Percentiles rank a stretch among this genome's conserved stretches.
Conservation (phyloP, 1,140 invertebrate genomes). For the Ostrea denselamellosa region DNA sequence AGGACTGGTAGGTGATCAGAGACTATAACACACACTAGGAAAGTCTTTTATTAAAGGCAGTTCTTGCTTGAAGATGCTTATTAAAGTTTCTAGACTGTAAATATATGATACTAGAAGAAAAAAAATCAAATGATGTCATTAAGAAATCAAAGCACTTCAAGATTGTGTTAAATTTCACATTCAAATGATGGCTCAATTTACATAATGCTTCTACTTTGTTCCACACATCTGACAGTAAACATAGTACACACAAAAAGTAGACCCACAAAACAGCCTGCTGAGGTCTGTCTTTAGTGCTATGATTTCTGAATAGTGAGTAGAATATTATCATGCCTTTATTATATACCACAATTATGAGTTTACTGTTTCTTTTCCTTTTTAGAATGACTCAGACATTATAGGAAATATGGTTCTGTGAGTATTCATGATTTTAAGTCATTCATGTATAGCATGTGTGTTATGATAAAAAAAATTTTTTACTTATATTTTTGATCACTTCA, state of each 20-base stretch:
- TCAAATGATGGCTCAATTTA: too few relatives aligned
- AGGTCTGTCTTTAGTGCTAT: too few relatives aligned
- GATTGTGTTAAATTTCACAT: neutral
- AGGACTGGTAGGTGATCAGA: conserved; percentile 69
- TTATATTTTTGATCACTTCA: too few relatives aligned
- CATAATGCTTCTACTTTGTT: too few relatives aligned
- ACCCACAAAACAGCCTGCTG: too few relatives aligned
- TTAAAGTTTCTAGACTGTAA: neutral
- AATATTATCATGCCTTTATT: neutral
- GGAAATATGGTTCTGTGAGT: conserved; percentile 77
- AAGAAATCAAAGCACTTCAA: neutral
- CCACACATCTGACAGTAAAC: too few relatives aligned
- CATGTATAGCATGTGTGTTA: too few relatives aligned
- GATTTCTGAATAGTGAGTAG: too few relatives aligned
- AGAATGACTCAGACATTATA: conserved; percentile 77
- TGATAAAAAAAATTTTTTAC: too few relatives aligned
- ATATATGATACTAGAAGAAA: neutral
- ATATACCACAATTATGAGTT: neutral
- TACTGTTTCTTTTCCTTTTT: conserved; percentile 60
- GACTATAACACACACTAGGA: neutral
- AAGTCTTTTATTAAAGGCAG: neutral
- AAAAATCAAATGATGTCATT: neutral
- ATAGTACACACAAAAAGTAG: too few relatives aligned
- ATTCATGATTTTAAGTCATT: conserved; percentile 7
- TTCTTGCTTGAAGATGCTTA: conserved; percentile 2